Base-by-base conservation (phyloP, 2,888 invertebrate genomes). In the Drosophila histrio region DNA sequence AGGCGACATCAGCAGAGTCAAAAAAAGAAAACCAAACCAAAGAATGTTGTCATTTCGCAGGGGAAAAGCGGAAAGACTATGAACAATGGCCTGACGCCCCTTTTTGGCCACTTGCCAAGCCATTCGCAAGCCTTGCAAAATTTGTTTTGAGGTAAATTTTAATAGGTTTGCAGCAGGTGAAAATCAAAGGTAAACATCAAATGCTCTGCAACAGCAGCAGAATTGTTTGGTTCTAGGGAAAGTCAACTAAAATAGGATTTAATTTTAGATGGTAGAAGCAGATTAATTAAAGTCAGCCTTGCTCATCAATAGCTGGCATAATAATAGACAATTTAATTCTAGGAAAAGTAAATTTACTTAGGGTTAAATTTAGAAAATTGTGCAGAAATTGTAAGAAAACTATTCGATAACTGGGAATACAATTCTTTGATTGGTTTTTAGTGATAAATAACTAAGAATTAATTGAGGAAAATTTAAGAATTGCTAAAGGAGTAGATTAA, bases 31-130 rank as follows among this genome's bases (percentile, higher is more conserved):
- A 38, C n/a, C 8, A 28, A 50, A 44, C 56, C 50, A 69, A 11
- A 28, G 19, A 38, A 56, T 69, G 19, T 58, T 65, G 70, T 59
- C 70, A 68, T 62, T 76, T 57, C 32, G 41, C 17, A 17, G 19
- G 38, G 57, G 47, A 52, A 21, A 75, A 68, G 57, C 71, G 78
- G 71, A 73, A 74, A 60, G 59, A 24, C 54, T 30, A 43, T 73
- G 53, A 57, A 43, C 47, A 71, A 62, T 49, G 52, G 30, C n/a
- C 56, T 47, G 56, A 36, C 61, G 22, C 19, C 52, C 32, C 22
- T 21, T 19, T 13, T 75, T 80, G 80, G 75, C 44, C 39, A 57
- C 21, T 38, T 68, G 77, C 79, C 79, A 81, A 76, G 53, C 26
- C 56, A 68, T 77, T 71, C 60, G 26, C 65, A 43, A 63, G 19